Evolutionary conservation across 2,888 invertebrate species (phyloP), one percentile per base, ranked within the genome.

Genomic region (Tetragonula carbonaria): DNA sequence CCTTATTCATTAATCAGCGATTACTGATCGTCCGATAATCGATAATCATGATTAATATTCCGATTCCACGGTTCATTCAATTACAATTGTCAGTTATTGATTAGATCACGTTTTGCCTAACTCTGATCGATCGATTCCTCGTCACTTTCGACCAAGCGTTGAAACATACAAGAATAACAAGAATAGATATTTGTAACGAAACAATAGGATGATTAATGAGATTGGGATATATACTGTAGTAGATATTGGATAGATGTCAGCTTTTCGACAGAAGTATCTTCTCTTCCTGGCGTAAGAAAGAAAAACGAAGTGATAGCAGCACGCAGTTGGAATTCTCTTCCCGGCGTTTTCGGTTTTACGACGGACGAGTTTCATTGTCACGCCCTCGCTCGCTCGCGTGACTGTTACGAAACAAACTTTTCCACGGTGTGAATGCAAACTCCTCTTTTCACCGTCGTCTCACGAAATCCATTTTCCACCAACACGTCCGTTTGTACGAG

Each of bases 311-410:
- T 45, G 33, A 4, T 4, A 50, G 51, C 51, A 28, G 21, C 33
- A 21, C 28, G 23, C 51, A 59, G 28, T 65, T 53, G 28, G 28
- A 38, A 53, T 8, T 8, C 38, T 0, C 38, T 6, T 5, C 38
- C 38, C 1, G 18, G 53, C 33, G 33, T 33, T 59, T 28, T 59
- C n/a, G 21, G 62, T 62, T 76, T 63, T 33, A 59, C 38, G 28
- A 51, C n/a, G 53, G 68, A 62, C 70, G 38, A 68, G 45, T 21
- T 70, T 78, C 65, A 45, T 80, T 66, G 78, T 78, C 66, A n/a
- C 50, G 28, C 51, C 57, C 23, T 57, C 21, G 18, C 14, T 50
- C 21, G 18, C 14, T 50, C 33, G 14, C 65, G 57, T 21, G 18
- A n/a, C 53, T 53, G 71, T 53, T 63, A 16, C 63, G 63, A 67